These are phyloP conservation scores for Buathra laborator DNA, from an alignment of 2,888 invertebrate genomes.

Conservation along the genomic window DNA sequence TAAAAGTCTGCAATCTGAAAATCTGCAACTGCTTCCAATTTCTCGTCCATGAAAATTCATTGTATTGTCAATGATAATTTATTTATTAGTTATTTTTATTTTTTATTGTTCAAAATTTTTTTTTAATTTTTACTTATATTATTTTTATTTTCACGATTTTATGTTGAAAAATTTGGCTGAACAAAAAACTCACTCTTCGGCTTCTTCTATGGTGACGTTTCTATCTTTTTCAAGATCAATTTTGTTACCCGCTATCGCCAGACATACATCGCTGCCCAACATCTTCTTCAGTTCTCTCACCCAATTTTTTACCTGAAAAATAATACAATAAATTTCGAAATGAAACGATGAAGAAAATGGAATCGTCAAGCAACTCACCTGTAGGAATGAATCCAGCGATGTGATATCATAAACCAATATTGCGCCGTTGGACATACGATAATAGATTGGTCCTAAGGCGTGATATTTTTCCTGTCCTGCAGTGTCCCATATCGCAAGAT, in stretches of 20 bases:
- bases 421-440: slow-evolving; percentile 98
- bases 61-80: background rate
- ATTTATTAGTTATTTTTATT: too few species aligned
- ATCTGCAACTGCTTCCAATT: background rate
- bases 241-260: slow-evolving; percentile 99
- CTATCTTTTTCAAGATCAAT: slow-evolving; percentile 97
- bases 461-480: slow-evolving; percentile 99
- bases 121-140: too few species aligned
- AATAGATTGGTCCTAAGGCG: slow-evolving; percentile 99
- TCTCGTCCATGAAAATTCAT: too few species aligned
- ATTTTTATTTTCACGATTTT: background rate
- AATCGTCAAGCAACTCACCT: slow-evolving; percentile 86
- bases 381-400: slow-evolving; percentile 97
- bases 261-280: slow-evolving; percentile 96
- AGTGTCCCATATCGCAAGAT: slow-evolving; percentile 99
- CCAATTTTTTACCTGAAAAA: slow-evolving; percentile 96
- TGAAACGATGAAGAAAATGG: slow-evolving; percentile 1
- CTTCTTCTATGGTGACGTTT: slow-evolving; percentile 93
- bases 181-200: slow-evolving; percentile 90
- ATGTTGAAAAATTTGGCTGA: background rate
- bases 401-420: slow-evolving; percentile 99
- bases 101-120: too few species aligned
- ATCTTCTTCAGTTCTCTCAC: slow-evolving; percentile 98
- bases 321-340: slow-evolving; percentile 32
- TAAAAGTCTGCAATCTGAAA: background rate